Evolutionary conservation across 2,888 invertebrate species (phyloP), one percentile per base, ranked within the genome.

Genomic region (Nymphalis c-album): DNA sequence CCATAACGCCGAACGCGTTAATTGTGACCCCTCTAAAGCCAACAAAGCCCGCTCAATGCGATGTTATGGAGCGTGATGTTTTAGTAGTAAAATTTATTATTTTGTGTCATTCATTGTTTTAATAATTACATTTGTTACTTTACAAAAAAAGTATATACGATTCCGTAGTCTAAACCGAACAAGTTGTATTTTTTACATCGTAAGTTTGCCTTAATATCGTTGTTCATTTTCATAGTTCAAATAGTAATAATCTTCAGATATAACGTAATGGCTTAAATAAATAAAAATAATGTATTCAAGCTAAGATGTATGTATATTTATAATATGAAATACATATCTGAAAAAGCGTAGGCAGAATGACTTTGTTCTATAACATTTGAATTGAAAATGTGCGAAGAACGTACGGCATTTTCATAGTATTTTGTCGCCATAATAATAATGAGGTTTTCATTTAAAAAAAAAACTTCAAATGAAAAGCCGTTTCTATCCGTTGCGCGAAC

Each of bases 31-130:
- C 50, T 60, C 48, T 55, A 51, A 55, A 67, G 70, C 58, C 51
- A 53, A 68, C 68, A 71, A 50, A 62, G 65, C 48, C 45, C 63
- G 50, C 47, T 63, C 66, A 63, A 65, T 68, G 68, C 58, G 63
- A 63, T 26, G 35, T 65, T 65, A 65, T 68, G 70, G 63, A 60
- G 61, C 68, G 65, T 65, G 58, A 68, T 61, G 65, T 47, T 68
- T 71, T 57, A 58, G 47, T 18, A 45, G 51, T 40, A 58, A 48
- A 65, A 60, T 62, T 65, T 57, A 65, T 69, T 60, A 59, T 55
- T 48, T 7, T 57, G n/a, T 47, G 53, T 65, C 47, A 55, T 53
- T 40, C 65, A 62, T 50, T 60, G 46, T 60, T 64, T 60, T 46
- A 16, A 51, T 18, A 46, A 22, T 7, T 53, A 13, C 17, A n/a